Evolutionary conservation across 1,140 invertebrate species (phyloP).

Genomic region (Camponotus vicinus): DNA sequence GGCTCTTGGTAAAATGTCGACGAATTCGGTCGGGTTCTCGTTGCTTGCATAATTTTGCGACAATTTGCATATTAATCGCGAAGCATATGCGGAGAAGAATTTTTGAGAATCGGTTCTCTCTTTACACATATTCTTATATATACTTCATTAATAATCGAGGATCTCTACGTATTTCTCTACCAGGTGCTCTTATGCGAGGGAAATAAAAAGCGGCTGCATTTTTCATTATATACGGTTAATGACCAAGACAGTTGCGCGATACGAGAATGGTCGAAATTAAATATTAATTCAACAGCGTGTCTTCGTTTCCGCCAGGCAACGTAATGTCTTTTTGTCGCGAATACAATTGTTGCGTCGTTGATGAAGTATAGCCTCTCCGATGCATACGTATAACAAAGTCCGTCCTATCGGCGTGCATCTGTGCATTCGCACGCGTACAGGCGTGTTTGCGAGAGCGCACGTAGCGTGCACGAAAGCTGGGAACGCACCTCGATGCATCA

Average conservation of each 20-base stretch:
- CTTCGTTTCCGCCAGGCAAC: conserved; percentile 60
- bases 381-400: conserved; percentile 75
- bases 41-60: conserved; percentile 45
- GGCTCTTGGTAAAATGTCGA: conserved; percentile 4
- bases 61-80: conserved; percentile 41
- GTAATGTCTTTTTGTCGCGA: conserved; percentile 77
- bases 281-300: conserved; percentile 31
- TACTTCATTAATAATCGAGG: conserved; percentile 15
- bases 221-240: background rate
- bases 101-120: conserved; percentile 16
- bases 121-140: conserved; percentile 9
- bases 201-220: background rate
- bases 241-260: background rate
- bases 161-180: background rate
- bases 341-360: conserved; percentile 79
- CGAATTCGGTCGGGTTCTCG: background rate
- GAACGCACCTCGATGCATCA: conserved; percentile 75
- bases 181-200: background rate
- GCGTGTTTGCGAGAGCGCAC: conserved; percentile 63
- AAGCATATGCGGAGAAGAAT: conserved; percentile 1
- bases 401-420: conserved; percentile 63
- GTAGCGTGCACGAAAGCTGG: conserved; percentile 73
- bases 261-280: conserved; percentile 8
- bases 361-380: conserved; percentile 75
- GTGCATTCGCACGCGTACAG: conserved; percentile 72